Evolutionary conservation across 2,113 vertebrate species (phyloP).

Genomic region (Lophochroa leadbeateri): DNA sequence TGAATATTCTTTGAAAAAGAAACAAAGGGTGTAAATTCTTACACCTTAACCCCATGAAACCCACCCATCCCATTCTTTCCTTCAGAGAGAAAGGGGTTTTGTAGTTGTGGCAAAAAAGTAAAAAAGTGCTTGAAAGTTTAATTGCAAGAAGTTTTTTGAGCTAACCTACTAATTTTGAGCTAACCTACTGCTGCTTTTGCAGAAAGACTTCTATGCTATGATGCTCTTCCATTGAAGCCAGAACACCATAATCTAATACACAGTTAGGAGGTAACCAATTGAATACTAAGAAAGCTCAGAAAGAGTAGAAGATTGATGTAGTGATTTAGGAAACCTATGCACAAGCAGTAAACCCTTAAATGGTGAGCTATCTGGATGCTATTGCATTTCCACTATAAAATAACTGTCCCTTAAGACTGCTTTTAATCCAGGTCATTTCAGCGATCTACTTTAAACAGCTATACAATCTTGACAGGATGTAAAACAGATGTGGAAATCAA

Average conservation of each 20-base stretch:
- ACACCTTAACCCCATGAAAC: background rate
- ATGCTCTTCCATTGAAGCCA: background rate
- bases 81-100: background rate
- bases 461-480: background rate
- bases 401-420: background rate
- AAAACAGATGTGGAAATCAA: constrained; percentile 16
- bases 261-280: background rate
- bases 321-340: background rate
- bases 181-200: background rate
- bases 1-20: background rate
- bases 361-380: background rate
- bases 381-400: background rate
- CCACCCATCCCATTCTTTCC: background rate
- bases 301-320: background rate
- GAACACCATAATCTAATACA: background rate
- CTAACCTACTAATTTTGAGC: background rate
- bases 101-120: background rate
- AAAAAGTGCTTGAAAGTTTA: background rate
- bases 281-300: background rate
- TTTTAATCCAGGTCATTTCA: constrained; percentile 36
- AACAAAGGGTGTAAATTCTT: background rate
- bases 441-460: background rate
- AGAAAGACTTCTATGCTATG: background rate
- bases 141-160: background rate
- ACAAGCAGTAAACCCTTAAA: background rate